Evolutionary conservation across 2,888 invertebrate genomes (phyloP).

Genomic region (Andrena camellia): DNA sequence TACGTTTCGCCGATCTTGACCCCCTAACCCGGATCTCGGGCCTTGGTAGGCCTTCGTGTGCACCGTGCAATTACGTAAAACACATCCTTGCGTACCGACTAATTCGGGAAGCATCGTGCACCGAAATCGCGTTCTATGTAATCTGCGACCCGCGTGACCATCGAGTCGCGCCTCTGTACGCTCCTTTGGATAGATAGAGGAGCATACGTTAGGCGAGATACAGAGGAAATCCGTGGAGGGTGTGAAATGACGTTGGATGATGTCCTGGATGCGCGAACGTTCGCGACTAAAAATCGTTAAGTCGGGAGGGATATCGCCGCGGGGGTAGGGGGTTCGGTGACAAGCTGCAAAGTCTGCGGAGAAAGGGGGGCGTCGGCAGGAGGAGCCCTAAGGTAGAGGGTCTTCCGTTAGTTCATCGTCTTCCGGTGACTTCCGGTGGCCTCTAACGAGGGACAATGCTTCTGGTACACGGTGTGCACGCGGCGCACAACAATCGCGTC

Average conservation of each 20-base stretch:
- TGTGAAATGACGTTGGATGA: background rate
- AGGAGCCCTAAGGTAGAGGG: slow-evolving; percentile 69
- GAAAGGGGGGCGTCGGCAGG: slow-evolving; percentile 63
- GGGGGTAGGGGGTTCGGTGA: slow-evolving; percentile 63
- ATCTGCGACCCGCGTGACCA: background rate
- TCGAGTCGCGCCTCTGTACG: no score
- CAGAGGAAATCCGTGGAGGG: background rate
- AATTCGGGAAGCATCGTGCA: background rate
- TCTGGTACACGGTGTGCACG: slow-evolving; percentile 78
- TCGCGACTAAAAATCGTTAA: slow-evolving; percentile 70
- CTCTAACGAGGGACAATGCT: slow-evolving; percentile 78
- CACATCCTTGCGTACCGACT: background rate
- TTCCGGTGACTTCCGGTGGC: slow-evolving; percentile 85
- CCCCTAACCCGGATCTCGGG: slow-evolving; percentile 59
- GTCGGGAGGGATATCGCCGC: slow-evolving; percentile 67
- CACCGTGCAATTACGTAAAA: slow-evolving; percentile 7
- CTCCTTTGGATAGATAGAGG: no score
- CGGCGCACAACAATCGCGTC: slow-evolving; percentile 84
- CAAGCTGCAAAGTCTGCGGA: slow-evolving; percentile 78
- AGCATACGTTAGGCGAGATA: no score
- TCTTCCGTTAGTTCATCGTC: slow-evolving; percentile 84
- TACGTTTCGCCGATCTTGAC: slow-evolving; percentile 68
- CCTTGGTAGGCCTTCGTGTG: background rate
- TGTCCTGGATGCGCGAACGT: slow-evolving; percentile 25
- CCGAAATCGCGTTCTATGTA: background rate